phyloP scores from a whole-genome alignment of 1,140 invertebrate species.

The Coboldia fuscipes region DNA sequence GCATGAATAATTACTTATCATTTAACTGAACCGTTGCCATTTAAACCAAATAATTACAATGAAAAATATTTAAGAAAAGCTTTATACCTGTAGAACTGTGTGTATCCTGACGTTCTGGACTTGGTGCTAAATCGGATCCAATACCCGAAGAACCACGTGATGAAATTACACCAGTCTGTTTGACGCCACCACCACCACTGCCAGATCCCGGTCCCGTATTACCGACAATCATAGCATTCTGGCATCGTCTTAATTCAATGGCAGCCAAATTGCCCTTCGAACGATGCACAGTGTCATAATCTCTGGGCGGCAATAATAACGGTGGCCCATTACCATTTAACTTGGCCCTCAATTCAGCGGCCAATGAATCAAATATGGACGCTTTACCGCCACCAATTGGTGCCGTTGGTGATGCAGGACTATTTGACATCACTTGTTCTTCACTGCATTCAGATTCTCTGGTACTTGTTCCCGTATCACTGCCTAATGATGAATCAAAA shows the following conservation, averaged over 20 bases:
- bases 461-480: constrained; percentile 46
- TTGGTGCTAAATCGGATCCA: constrained; percentile 69
- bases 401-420: constrained; percentile 5
- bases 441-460: constrained; percentile 56
- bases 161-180: neutral
- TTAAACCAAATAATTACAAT: too few species aligned
- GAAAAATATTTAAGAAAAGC: too few species aligned
- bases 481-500: constrained; percentile 43
- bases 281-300: constrained; percentile 77
- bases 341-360: constrained; percentile 75
- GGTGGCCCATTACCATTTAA: constrained; percentile 51
- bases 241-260: constrained; percentile 50
- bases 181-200: constrained; percentile 3
- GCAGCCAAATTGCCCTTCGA: constrained; percentile 64
- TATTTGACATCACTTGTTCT: constrained; percentile 16
- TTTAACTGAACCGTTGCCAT: too few species aligned
- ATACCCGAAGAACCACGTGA: constrained; percentile 53
- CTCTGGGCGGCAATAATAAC: constrained; percentile 69
- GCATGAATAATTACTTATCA: too few species aligned
- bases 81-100: constrained; percentile 31
- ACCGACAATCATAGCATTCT: constrained; percentile 21
- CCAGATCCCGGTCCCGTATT: too few species aligned
- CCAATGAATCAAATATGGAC: constrained; percentile 70
- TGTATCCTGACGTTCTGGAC: constrained; percentile 35
- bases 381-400: constrained; percentile 31